These are phyloP conservation scores for Clistopyga incitator DNA, from an alignment of 2,888 invertebrate species.

Conservation along the genomic window DNA sequence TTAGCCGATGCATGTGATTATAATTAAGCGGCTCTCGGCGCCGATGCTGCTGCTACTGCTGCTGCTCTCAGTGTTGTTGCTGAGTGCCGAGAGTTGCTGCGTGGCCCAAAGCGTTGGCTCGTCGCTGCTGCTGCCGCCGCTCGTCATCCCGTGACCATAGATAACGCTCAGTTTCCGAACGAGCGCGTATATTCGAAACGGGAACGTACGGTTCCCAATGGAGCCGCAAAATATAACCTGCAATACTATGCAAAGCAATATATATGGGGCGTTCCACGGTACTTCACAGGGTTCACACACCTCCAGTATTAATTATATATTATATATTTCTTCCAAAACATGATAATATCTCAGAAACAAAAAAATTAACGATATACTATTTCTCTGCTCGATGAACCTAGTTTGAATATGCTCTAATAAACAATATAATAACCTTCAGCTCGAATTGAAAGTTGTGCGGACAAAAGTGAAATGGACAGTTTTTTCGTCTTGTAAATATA, in stretches of 20 bases:
- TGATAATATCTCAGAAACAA: no score
- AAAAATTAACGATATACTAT: no score
- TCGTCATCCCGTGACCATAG: slow-evolving; percentile 27
- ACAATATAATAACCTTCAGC: no score
- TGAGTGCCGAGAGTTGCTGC: slow-evolving; percentile 25
- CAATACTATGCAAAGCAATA: neutral
- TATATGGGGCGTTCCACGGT: no score
- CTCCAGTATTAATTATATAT: no score
- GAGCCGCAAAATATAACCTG: slow-evolving; percentile 47
- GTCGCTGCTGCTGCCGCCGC: neutral
- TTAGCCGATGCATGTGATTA: slow-evolving; percentile 67
- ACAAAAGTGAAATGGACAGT: no score
- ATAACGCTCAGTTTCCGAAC: slow-evolving; percentile 50
- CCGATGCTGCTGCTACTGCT: slow-evolving; percentile 43
- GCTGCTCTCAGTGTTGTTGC: slow-evolving; percentile 36
- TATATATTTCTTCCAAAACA: no score
- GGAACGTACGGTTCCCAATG: slow-evolving; percentile 56
- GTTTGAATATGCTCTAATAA: no score
- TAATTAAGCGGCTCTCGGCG: slow-evolving; percentile 65
- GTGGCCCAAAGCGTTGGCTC: slow-evolving; percentile 1
- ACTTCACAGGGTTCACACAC: no score
- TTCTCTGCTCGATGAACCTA: no score
- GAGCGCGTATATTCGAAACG: slow-evolving; percentile 45
- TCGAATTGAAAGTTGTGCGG: no score
- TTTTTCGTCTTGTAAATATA: no score